Conservation (phyloP, 2,113 vertebrate genomes). For the Ceratotherium simum region DNA sequence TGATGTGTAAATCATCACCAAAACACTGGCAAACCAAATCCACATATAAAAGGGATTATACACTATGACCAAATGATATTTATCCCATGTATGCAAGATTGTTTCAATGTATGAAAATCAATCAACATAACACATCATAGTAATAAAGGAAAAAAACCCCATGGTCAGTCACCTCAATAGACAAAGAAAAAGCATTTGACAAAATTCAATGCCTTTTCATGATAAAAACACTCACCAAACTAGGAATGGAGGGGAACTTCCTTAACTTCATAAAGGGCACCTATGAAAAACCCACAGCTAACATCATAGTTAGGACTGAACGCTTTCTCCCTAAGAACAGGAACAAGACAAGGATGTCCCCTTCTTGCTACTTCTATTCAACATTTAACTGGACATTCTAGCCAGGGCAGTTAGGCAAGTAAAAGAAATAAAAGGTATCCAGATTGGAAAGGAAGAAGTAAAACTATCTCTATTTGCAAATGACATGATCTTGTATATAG, state of each 20-base stretch:
- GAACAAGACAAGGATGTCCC: background rate
- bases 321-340: background rate
- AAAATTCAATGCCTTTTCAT: background rate
- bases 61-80: background rate
- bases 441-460: constrained; percentile 4
- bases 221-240: background rate
- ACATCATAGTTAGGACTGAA: background rate
- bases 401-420: background rate
- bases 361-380: constrained; percentile 10
- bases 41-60: background rate
- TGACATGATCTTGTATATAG: background rate
- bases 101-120: background rate
- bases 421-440: constrained; percentile 15
- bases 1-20: background rate
- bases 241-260: background rate
- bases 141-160: background rate
- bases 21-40: background rate
- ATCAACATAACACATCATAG: background rate
- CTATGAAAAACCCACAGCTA: background rate
- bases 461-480: background rate
- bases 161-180: background rate
- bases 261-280: background rate
- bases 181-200: background rate
- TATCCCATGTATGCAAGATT: background rate
- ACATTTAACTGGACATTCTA: background rate